phyloP scores from a whole-genome alignment of 2,888 invertebrate species.

The Mesochorus sp. region DNA sequence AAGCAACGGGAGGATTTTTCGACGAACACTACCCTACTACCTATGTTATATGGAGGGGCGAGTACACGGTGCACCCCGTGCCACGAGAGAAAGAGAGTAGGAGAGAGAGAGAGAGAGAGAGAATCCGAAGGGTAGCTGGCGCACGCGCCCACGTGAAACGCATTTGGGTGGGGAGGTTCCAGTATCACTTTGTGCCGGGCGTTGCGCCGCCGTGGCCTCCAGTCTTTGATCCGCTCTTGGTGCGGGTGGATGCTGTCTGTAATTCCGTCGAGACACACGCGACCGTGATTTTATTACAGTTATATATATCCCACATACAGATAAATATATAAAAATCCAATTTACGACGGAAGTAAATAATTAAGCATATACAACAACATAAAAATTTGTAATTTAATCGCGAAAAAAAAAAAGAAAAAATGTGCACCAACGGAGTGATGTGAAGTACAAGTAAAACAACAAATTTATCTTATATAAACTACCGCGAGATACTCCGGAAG shows the following conservation, averaged over 20 bases:
- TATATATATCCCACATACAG: no score
- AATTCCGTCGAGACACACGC: constrained; percentile 41
- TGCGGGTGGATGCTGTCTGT: constrained; percentile 67
- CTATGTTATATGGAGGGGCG: constrained; percentile 40
- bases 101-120: constrained; percentile 5
- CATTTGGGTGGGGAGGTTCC: constrained; percentile 68
- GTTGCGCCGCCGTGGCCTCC: constrained; percentile 76
- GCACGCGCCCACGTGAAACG: constrained; percentile 66
- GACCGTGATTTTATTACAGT: constrained; percentile 33
- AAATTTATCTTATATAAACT: no score
- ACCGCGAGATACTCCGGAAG: no score
- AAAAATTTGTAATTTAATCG: no score
- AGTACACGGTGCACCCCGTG: constrained; percentile 33
- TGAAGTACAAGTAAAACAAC: no score
- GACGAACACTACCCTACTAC: constrained; percentile 42
- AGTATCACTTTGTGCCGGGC: constrained; percentile 80
- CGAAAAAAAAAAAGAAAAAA: no score
- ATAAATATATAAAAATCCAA: no score
- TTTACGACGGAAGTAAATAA: no score
- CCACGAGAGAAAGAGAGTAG: constrained; percentile 14
- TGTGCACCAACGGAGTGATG: no score
- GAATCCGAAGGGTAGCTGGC: constrained; percentile 55
- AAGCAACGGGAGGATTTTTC: constrained; percentile 45
- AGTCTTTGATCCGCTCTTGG: constrained; percentile 75
- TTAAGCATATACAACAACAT: no score